Base-by-base conservation (phyloP, 2,797 vertebrate genomes). In the Acanthornis magna region DNA sequence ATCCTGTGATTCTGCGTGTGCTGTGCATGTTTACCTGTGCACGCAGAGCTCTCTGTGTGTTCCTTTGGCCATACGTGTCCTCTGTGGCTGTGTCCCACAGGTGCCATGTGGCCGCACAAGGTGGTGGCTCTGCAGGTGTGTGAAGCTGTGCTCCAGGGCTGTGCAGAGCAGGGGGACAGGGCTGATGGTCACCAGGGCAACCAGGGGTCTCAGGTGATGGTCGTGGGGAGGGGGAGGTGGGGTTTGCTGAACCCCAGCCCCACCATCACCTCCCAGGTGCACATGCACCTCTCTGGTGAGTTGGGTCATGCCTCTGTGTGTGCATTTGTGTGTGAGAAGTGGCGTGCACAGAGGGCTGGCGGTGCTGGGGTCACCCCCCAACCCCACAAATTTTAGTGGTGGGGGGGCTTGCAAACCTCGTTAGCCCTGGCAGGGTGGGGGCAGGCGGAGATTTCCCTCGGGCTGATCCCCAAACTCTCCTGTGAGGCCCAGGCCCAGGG, bases 331-430 rank as follows among this genome's bases (percentile, higher is more conserved):
- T 42, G 45, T 25, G 60, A 45, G 23, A 19, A 21, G 54, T 11
- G 10, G 25, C 5, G 10, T 40, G 14, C 71, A 11, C 19, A 10
- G 15, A 21, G 34, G 50, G 30, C 18, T 18, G 16, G 21, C 19
- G 29, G 97, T 97, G 96, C 98, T 98, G 98, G 95, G 98, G 97
- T 98, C 97, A 98, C 98, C 98, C 98, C 98, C 95, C 97, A 98
- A 98, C 98, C 97, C 97, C 98, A 97, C 98, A 98, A 97, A 98
- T 97, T 97, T 97, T 79, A 94, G 87, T 94, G 12, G 19, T 45
- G 98, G 97, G 96, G 96, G 96, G 91, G 90, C 40, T 98, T 97
- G 96, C 95, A 97, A 72, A 62, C 51, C 96, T 96, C 95, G 93
- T 26, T 9, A 32, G 30, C 19, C 14, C 40, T 8, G 30, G 30